Conservation (phyloP, 2,888 invertebrate species). For the Xanthostigma xanthostigma region DNA sequence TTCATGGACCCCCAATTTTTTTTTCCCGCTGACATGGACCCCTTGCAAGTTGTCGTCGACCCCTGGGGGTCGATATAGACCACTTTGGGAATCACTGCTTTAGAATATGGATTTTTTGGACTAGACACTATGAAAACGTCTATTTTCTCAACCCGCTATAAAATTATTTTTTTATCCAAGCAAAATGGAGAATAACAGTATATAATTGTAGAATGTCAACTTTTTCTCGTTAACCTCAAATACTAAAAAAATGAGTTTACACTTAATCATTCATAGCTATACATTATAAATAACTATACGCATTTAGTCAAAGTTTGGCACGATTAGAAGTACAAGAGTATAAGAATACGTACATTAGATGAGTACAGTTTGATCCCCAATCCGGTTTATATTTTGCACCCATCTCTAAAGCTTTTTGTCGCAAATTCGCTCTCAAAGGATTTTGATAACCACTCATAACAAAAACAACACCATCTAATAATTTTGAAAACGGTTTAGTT, state of each 20-base stretch:
- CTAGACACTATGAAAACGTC: no score
- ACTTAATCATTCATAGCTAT: neutral
- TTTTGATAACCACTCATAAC: slow-evolving; percentile 82
- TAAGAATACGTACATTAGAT: slow-evolving; percentile 55
- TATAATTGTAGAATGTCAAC: no score
- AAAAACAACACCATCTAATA: slow-evolving; percentile 53
- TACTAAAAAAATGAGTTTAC: neutral
- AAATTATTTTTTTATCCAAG: neutral
- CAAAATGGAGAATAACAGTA: no score
- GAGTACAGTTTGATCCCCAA: slow-evolving; percentile 65
- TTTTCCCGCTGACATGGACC: no score
- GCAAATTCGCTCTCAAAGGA: slow-evolving; percentile 53
- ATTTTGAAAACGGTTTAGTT: slow-evolving; percentile 35
- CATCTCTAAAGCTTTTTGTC: slow-evolving; percentile 54
- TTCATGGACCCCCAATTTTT: no score
- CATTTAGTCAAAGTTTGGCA: neutral
- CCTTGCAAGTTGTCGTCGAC: no score
- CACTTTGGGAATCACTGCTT: no score
- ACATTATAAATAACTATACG: slow-evolving; percentile 2
- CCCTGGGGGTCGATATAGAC: no score
- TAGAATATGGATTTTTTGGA: no score
- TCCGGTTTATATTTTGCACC: slow-evolving; percentile 65
- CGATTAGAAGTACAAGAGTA: neutral
- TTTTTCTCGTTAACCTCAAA: neutral
- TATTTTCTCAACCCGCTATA: no score